Conservation (phyloP, 1,140 invertebrate genomes). For the Sitobion miscanthi region DNA sequence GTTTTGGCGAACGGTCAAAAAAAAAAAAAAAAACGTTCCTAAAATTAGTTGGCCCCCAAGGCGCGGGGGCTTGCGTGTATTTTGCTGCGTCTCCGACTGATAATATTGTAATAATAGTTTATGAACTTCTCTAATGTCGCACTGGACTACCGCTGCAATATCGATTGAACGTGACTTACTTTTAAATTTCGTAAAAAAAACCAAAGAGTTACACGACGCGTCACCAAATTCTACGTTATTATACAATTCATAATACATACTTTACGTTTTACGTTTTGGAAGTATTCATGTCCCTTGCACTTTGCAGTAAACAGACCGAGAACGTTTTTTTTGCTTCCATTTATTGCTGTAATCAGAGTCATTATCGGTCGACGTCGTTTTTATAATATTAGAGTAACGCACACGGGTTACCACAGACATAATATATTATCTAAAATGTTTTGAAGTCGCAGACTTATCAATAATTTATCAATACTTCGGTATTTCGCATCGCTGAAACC, state of each 20-base stretch:
- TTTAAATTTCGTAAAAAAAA: neutral
- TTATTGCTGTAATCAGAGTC: no score
- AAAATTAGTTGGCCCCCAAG: constrained; percentile 25
- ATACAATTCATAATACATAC: neutral
- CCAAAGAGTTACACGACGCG: neutral
- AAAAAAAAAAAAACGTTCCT: constrained; percentile 37
- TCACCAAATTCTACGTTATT: neutral
- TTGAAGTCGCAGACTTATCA: no score
- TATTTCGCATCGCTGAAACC: no score
- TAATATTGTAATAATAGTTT: neutral
- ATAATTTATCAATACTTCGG: no score
- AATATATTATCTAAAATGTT: no score
- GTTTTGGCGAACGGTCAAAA: constrained; percentile 38
- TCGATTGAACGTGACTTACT: neutral
- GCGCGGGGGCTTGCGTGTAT: neutral
- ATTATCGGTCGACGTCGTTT: no score
- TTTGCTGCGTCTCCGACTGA: neutral
- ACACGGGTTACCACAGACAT: no score
- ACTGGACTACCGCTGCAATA: neutral
- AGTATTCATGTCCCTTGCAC: neutral
- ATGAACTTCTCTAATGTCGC: neutral
- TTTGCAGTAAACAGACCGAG: neutral
- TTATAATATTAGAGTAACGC: no score
- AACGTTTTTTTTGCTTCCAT: no score
- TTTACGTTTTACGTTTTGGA: neutral